A percentile compares a stretch with the other conserved stretches of the same genome.
Conservation (phyloP, 2,113 vertebrate genomes). For the Cnemophilus loriae region DNA sequence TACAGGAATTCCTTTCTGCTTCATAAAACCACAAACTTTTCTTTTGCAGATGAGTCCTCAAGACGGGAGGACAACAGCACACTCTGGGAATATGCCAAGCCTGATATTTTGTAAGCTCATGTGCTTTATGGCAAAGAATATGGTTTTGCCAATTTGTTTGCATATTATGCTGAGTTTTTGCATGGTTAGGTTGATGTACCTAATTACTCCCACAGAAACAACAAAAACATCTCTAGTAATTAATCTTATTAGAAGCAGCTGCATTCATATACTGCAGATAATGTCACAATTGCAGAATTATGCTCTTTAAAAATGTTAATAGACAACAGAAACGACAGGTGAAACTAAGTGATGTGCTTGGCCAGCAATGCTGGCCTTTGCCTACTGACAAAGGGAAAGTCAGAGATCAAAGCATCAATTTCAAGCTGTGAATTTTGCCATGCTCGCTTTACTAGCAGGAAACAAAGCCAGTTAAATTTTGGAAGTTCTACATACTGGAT, state of each 20-base stretch:
- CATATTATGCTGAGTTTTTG: neutral
- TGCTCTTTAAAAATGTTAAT: neutral
- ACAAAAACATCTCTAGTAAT: neutral
- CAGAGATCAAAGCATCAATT: neutral
- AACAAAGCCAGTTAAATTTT: neutral
- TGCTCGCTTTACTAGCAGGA: neutral
- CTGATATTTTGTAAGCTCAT: neutral
- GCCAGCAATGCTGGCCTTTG: neutral
- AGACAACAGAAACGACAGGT: neutral
- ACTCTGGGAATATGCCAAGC: neutral
- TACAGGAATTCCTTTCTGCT: neutral
- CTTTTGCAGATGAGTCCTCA: neutral
- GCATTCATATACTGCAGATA: neutral
- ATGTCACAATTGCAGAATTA: neutral
- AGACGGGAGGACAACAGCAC: neutral
- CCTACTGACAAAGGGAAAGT: neutral
- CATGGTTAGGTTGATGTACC: neutral
- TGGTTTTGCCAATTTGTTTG: neutral
- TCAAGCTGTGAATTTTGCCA: neutral
- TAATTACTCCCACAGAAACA: slow-evolving; percentile 3
- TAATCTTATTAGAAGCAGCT: neutral
- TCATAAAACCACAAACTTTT: neutral
- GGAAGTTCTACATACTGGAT: neutral
- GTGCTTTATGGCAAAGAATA: neutral
- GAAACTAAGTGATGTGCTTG: neutral